Conservation (phyloP, 1,140 invertebrate species). For the Drosophila azteca region DNA sequence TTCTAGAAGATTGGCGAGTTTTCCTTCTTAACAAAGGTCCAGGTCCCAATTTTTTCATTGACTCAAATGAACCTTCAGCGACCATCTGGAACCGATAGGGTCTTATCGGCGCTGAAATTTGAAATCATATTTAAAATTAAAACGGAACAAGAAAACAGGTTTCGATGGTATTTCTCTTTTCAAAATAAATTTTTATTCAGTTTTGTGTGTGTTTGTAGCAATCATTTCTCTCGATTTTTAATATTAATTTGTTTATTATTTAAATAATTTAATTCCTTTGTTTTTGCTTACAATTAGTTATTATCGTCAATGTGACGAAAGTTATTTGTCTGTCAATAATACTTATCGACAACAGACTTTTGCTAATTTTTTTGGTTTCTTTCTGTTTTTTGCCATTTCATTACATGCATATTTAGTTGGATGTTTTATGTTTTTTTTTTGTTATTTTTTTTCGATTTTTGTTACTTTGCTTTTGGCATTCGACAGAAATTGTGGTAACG, state of each 20-base stretch:
- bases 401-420: slow-evolving; percentile 73
- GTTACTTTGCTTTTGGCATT: slow-evolving; percentile 49
- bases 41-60: no score
- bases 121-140: background rate
- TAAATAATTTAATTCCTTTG: slow-evolving; percentile 80
- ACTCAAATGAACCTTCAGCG: no score
- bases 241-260: slow-evolving; percentile 77
- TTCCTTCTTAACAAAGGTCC: no score
- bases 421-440: slow-evolving; percentile 40
- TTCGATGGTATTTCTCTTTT: slow-evolving; percentile 58
- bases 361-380: slow-evolving; percentile 54
- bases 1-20: no score
- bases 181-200: slow-evolving; percentile 82
- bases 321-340: slow-evolving; percentile 83
- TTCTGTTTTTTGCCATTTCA: slow-evolving; percentile 43
- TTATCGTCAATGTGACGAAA: slow-evolving; percentile 83
- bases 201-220: slow-evolving; percentile 70
- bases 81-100: no score
- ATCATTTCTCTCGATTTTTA: slow-evolving; percentile 81
- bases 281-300: slow-evolving; percentile 74
- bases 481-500: slow-evolving; percentile 68
- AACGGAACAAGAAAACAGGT: background rate
- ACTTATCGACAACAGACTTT: slow-evolving; percentile 83
- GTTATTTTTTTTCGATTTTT: slow-evolving; percentile 40
- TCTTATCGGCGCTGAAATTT: no score